These are phyloP conservation scores for Anhinga anhinga DNA, from an alignment of 2,113 vertebrate species.

Conservation along the genomic window DNA sequence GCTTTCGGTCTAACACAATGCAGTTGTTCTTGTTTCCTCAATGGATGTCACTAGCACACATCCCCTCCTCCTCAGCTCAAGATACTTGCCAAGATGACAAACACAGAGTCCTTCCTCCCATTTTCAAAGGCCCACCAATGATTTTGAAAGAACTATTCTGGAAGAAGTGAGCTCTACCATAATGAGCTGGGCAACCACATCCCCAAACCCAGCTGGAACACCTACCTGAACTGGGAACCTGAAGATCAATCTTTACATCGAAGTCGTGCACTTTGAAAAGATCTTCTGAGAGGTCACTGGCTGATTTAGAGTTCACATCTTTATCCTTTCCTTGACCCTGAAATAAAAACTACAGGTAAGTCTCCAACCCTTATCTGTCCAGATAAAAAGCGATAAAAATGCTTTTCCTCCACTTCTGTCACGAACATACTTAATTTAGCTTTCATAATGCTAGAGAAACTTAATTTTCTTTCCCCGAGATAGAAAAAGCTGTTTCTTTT, in stretches of 20 bases:
- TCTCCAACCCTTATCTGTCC: background rate
- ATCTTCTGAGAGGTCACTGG: slow-evolving; percentile 96
- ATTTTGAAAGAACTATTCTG: background rate
- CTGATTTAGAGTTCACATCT: slow-evolving; percentile 87
- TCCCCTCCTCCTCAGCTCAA: background rate
- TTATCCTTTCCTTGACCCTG: slow-evolving; percentile 90
- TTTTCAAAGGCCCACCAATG: background rate
- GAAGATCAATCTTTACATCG: slow-evolving; percentile 98
- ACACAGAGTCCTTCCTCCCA: background rate
- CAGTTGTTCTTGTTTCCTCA: background rate
- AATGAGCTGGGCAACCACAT: background rate
- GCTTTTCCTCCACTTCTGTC: background rate
- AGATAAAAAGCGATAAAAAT: background rate
- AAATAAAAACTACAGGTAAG: slow-evolving; percentile 19
- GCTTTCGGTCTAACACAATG: background rate
- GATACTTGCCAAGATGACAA: background rate
- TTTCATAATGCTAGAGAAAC: background rate
- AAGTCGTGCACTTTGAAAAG: slow-evolving; percentile 99
- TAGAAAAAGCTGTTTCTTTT: background rate
- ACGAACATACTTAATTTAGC: background rate
- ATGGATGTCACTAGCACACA: background rate
- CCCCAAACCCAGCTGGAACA: background rate
- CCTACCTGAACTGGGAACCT: slow-evolving; percentile 97
- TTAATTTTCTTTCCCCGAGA: background rate
- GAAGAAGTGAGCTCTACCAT: background rate